These are phyloP conservation scores for Hoplostethus mediterraneus DNA, from an alignment of 2,797 vertebrate species.

Conservation along the genomic window DNA sequence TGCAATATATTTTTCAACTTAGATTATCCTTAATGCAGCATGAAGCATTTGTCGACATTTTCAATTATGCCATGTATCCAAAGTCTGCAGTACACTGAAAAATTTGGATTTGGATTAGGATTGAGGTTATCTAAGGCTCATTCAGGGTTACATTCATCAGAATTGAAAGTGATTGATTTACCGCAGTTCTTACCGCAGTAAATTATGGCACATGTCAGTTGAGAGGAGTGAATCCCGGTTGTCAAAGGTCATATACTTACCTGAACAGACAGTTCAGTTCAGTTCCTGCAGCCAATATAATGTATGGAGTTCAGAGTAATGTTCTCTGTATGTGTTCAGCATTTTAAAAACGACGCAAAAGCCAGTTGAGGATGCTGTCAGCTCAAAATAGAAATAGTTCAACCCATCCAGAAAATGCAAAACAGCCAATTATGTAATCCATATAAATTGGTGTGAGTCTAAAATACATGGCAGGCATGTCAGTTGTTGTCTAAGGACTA, in stretches of 20 bases:
- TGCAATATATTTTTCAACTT: background rate
- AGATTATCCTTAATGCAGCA: background rate
- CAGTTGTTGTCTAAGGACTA: conserved; percentile 50
- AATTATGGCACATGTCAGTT: conserved; percentile 38
- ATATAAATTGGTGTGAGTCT: conserved; percentile 48
- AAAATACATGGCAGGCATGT: conserved; percentile 60
- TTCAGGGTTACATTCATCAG: conserved; percentile 20
- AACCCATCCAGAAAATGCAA: conserved; percentile 67
- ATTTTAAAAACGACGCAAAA: conserved; percentile 39
- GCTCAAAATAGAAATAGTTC: conserved; percentile 54
- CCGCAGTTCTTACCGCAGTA: background rate
- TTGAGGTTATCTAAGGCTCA: conserved; percentile 7
- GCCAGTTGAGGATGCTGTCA: conserved; percentile 49
- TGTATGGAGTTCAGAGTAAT: conserved; percentile 35
- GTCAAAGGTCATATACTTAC: conserved; percentile 44
- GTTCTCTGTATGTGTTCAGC: conserved; percentile 34
- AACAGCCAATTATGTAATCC: conserved; percentile 71
- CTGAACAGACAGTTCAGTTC: conserved; percentile 1
- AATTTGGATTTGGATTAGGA: background rate
- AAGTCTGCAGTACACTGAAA: too few relatives aligned
- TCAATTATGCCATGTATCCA: too few relatives aligned
- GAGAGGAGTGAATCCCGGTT: conserved; percentile 34
- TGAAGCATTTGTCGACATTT: too few relatives aligned
- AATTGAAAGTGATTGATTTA: conserved; percentile 18
- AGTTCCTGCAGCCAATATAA: conserved; percentile 27